Conservation (phyloP, 2,888 invertebrate genomes). For the Cybosia mesomella region DNA sequence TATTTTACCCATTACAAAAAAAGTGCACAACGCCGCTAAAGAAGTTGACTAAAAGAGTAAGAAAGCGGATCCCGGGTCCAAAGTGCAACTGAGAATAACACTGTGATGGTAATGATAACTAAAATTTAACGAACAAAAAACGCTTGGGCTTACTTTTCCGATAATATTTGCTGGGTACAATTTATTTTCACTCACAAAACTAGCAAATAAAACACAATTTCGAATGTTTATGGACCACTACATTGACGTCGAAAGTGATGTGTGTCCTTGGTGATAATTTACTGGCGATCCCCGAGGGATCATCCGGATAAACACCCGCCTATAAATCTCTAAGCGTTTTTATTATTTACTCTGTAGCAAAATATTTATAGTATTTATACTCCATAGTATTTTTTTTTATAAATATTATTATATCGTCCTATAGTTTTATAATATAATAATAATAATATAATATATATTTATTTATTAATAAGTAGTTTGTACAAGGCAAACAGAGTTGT, state of each 20-base stretch:
- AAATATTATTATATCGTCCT: too few species aligned
- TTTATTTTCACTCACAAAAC: constrained; percentile 9
- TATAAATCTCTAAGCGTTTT: constrained; percentile 68
- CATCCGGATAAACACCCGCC: constrained; percentile 67
- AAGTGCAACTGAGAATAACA: too few species aligned
- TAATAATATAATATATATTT: too few species aligned
- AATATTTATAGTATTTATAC: too few species aligned
- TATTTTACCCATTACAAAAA: too few species aligned
- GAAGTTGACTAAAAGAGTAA: too few species aligned
- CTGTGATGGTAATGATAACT: background rate
- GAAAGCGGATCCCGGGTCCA: too few species aligned
- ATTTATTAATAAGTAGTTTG: too few species aligned
- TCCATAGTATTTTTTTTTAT: too few species aligned
- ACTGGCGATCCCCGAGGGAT: constrained; percentile 62
- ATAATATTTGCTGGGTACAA: background rate
- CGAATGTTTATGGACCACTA: constrained; percentile 14
- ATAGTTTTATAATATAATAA: too few species aligned
- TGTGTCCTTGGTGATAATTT: constrained; percentile 65
- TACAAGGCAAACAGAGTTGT: too few species aligned
- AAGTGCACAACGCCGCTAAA: too few species aligned
- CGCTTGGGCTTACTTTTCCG: background rate
- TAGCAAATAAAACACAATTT: constrained; percentile 11
- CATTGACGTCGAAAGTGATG: constrained; percentile 25
- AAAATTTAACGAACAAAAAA: background rate
- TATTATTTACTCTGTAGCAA: constrained; percentile 59